Evolutionary conservation across 1,140 invertebrate species (phyloP).

Genomic region (Ectropis grisescens): DNA sequence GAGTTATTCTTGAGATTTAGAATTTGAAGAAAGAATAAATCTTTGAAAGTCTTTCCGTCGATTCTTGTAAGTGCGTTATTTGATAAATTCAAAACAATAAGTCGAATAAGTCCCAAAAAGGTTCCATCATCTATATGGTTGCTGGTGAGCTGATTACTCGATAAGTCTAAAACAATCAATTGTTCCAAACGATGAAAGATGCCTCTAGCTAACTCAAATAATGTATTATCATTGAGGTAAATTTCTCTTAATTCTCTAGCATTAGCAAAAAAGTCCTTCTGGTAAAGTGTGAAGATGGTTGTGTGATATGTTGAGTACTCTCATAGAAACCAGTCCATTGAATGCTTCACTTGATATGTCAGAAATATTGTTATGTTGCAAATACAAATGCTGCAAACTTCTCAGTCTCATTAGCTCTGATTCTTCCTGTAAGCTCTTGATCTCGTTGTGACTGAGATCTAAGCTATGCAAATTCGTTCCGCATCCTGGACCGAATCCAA

Average conservation of each 20-base stretch:
- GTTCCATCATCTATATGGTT: slow-evolving; percentile 86
- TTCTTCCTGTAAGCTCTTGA: slow-evolving; percentile 78
- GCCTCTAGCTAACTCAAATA: slow-evolving; percentile 84
- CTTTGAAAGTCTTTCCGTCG: slow-evolving; percentile 88
- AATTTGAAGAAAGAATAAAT: slow-evolving; percentile 89
- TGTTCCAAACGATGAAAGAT: slow-evolving; percentile 87
- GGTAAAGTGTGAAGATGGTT: slow-evolving; percentile 85
- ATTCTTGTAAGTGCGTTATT: slow-evolving; percentile 86
- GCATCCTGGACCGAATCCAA: slow-evolving; percentile 77
- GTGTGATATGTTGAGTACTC: slow-evolving; percentile 86
- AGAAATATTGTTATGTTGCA: slow-evolving; percentile 88
- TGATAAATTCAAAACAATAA: slow-evolving; percentile 88
- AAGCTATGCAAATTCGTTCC: slow-evolving; percentile 76
- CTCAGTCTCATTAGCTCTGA: slow-evolving; percentile 80
- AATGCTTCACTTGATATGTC: slow-evolving; percentile 84
- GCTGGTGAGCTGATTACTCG: slow-evolving; percentile 87
- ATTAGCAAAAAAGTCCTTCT: slow-evolving; percentile 81
- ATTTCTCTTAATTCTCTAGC: slow-evolving; percentile 85
- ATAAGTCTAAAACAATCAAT: slow-evolving; percentile 87
- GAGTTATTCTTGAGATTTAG: slow-evolving; percentile 90
- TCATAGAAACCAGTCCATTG: slow-evolving; percentile 79
- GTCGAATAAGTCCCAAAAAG: slow-evolving; percentile 85
- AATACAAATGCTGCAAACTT: slow-evolving; percentile 80
- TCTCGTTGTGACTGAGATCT: slow-evolving; percentile 85
- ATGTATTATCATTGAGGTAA: slow-evolving; percentile 84